A percentile compares a stretch with the other conserved stretches of the same genome.
Conservation (phyloP, 2,797 vertebrate genomes). For the Nannoperca australis region DNA sequence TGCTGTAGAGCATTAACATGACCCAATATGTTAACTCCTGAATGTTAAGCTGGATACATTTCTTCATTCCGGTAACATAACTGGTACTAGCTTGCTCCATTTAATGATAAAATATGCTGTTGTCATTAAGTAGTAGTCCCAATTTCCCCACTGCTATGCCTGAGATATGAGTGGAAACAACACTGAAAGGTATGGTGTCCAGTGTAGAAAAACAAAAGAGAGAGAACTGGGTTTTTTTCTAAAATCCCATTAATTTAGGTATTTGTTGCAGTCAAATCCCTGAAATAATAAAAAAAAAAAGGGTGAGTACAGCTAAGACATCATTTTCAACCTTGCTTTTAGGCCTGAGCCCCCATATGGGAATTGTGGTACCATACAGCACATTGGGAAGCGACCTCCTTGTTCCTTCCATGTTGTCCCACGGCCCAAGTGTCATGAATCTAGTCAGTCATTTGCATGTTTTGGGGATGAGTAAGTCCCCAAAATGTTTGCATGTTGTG, state of each 20-base stretch:
- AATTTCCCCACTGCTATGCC: neutral
- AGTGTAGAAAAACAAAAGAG: neutral
- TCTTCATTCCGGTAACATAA: neutral
- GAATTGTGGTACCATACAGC: slow-evolving; percentile 60
- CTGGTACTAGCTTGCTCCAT: slow-evolving; percentile 3
- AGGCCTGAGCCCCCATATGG: slow-evolving; percentile 44
- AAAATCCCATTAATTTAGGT: slow-evolving; percentile 57
- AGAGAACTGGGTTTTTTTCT: slow-evolving; percentile 19
- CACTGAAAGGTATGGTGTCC: neutral
- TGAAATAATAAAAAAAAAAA: slow-evolving; percentile 1
- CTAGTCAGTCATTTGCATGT: slow-evolving; percentile 73
- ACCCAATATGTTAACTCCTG: neutral
- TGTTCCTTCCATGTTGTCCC: slow-evolving; percentile 65
- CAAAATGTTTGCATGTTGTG: slow-evolving; percentile 44
- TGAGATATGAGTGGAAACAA: neutral
- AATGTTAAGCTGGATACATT: neutral
- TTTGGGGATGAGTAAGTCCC: slow-evolving; percentile 70
- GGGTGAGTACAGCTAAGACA: slow-evolving; percentile 30
- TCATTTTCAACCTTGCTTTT: slow-evolving; percentile 55
- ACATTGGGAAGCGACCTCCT: slow-evolving; percentile 61
- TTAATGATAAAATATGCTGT: slow-evolving; percentile 11
- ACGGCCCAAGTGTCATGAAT: slow-evolving; percentile 68
- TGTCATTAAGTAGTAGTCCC: neutral
- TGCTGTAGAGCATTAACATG: too few species aligned
- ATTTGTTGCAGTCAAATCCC: slow-evolving; percentile 48